phyloP scores from a whole-genome alignment of 1,140 invertebrate species.

The Periplaneta americana region DNA sequence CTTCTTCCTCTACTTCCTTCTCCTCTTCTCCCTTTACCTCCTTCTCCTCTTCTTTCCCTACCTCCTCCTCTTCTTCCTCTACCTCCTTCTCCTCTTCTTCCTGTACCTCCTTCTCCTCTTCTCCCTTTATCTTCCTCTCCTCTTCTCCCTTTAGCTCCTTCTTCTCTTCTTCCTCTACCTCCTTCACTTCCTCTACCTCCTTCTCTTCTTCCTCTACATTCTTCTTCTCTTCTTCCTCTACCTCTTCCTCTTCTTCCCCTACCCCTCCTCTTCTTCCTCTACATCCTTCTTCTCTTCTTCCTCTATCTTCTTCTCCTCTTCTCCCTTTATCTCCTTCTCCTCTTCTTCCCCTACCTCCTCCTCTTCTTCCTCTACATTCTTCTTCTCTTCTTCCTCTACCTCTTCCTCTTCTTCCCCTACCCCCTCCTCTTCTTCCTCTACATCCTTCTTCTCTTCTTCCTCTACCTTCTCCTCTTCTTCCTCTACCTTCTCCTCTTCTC shows the following conservation, averaged over 20 bases:
- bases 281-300: not conserved
- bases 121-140: not conserved
- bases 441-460: not conserved
- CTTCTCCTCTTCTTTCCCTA: not conserved
- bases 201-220: not conserved
- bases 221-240: not conserved
- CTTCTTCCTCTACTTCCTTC: not conserved
- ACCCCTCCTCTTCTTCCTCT: slow-evolving; percentile 6
- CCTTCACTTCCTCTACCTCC: not conserved
- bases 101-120: not conserved
- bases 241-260: slow-evolving; percentile 8
- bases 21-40: not conserved
- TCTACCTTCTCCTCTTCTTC: not conserved
- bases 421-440: not conserved
- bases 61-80: not conserved
- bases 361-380: not conserved
- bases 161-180: not conserved
- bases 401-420: not conserved
- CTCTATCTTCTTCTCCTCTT: not conserved
- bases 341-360: not conserved
- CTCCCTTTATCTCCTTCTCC: slow-evolving; percentile 3
- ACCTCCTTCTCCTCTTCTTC: not conserved
- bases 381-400: not conserved
- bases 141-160: not conserved
- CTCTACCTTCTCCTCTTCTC: not conserved